Percentiles rank a stretch among this genome's conserved stretches.
Evolutionary conservation across 2,797 vertebrate genomes (phyloP).

Genomic region (Rhynchonycteris naso): DNA sequence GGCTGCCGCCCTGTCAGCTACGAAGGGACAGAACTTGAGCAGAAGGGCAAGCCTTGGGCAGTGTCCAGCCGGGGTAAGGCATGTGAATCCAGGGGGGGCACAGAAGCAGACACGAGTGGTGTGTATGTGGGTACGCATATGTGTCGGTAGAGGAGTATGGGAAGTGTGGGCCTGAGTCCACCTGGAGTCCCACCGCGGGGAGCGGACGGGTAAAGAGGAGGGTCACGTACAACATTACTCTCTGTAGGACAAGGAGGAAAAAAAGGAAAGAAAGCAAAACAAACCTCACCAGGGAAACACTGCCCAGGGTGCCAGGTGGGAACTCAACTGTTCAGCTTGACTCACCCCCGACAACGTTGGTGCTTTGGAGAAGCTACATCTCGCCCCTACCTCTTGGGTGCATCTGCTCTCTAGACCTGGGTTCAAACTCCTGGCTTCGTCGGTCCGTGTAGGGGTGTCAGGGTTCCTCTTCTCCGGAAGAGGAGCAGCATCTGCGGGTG

Average conservation of each 20-base stretch:
- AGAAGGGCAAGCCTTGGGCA: not conserved
- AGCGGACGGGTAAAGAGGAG: not conserved
- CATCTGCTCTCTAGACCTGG: not conserved
- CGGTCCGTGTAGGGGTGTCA: not conserved
- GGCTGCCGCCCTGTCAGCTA: not conserved
- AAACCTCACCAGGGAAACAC: slow-evolving; percentile 35
- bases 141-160: not conserved
- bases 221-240: not conserved
- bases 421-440: not conserved
- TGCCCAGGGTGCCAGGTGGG: not conserved
- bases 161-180: not conserved
- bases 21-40: not conserved
- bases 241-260: slow-evolving; percentile 13
- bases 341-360: not conserved
- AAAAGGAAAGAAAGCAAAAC: not conserved
- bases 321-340: not conserved
- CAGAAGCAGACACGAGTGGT: not conserved
- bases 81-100: not conserved
- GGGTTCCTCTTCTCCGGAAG: slow-evolving; percentile 41
- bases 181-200: not conserved
- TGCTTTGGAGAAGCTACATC: not conserved
- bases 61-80: slow-evolving; percentile 2
- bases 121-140: not conserved
- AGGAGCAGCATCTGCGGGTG: slow-evolving; percentile 55
- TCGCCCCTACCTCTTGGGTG: not conserved